Evolutionary conservation across 1,140 invertebrate species (phyloP).

Genomic region (Apolygus lucorum): DNA sequence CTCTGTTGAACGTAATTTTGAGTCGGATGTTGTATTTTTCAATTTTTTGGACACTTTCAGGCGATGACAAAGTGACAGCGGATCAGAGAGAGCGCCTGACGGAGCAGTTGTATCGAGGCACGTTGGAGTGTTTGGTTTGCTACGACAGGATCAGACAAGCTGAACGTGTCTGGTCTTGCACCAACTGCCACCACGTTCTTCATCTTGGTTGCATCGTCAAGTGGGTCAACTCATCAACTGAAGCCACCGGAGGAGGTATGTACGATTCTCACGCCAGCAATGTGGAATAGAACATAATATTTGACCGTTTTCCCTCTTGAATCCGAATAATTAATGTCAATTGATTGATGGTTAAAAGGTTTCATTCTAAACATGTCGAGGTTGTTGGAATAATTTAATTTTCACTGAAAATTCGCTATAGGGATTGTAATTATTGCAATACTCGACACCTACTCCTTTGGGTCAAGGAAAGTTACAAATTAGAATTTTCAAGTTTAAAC

Average conservation of each 20-base stretch:
- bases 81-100: conserved; percentile 66
- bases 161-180: conserved; percentile 80
- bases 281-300: background rate
- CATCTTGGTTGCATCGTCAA: conserved; percentile 83
- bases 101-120: conserved; percentile 65
- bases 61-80: conserved; percentile 2
- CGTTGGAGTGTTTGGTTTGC: conserved; percentile 87
- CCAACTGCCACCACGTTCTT: conserved; percentile 81
- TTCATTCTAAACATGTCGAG: no score
- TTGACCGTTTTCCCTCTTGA: no score
- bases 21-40: no score
- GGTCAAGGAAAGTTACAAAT: no score
- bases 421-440: no score
- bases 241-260: conserved; percentile 36
- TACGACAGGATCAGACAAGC: conserved; percentile 63
- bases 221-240: conserved; percentile 78
- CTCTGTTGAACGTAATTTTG: no score
- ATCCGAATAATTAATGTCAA: no score
- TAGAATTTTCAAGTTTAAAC: no score
- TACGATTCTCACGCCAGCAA: background rate
- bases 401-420: no score
- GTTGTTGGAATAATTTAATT: no score
- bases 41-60: background rate
- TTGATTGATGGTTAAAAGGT: no score
- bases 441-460: background rate